Percentiles rank a stretch among this genome's conserved stretches.
Conservation (phyloP, 2,113 vertebrate genomes). For the Triplophysa siluroides region DNA sequence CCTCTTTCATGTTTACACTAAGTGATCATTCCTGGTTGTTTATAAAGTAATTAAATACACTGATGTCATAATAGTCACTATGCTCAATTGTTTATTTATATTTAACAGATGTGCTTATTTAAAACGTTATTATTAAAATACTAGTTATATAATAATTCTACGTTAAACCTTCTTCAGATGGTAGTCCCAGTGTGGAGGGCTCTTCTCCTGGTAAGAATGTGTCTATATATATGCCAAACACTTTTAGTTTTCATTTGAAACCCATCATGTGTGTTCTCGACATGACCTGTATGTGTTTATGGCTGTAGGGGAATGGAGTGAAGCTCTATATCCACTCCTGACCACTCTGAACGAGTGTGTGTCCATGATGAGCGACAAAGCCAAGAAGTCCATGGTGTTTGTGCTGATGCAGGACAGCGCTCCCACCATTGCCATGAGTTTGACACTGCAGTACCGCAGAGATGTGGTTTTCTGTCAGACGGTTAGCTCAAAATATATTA, state of each 20-base stretch:
- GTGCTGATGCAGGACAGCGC: slow-evolving; percentile 97
- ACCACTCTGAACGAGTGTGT: slow-evolving; percentile 92
- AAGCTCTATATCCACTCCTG: slow-evolving; percentile 92
- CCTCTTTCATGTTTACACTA: slow-evolving; percentile 2
- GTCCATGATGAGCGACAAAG: slow-evolving; percentile 97
- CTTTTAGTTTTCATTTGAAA: not conserved
- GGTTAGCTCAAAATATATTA: slow-evolving; percentile 69
- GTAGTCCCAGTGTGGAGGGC: slow-evolving; percentile 84
- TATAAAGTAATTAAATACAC: not conserved
- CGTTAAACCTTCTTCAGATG: slow-evolving; percentile 75
- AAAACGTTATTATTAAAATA: slow-evolving; percentile 44
- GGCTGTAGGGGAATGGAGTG: slow-evolving; percentile 90
- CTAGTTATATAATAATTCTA: slow-evolving; percentile 64
- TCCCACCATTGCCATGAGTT: slow-evolving; percentile 89
- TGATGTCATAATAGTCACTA: slow-evolving; percentile 1
- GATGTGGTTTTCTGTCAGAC: slow-evolving; percentile 99
- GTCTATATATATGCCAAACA: slow-evolving; percentile 11
- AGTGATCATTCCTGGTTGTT: not conserved
- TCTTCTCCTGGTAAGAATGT: slow-evolving; percentile 83
- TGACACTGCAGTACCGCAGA: slow-evolving; percentile 93
- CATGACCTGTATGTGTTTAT: slow-evolving; percentile 2
- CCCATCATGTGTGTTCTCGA: slow-evolving; percentile 7
- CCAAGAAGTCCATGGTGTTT: slow-evolving; percentile 97
- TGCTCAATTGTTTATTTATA: slow-evolving; percentile 66
- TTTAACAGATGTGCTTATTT: too few relatives aligned